These are phyloP conservation scores for Macrostomum cliftonense DNA, from an alignment of 2,888 invertebrate species.

Conservation along the genomic window DNA sequence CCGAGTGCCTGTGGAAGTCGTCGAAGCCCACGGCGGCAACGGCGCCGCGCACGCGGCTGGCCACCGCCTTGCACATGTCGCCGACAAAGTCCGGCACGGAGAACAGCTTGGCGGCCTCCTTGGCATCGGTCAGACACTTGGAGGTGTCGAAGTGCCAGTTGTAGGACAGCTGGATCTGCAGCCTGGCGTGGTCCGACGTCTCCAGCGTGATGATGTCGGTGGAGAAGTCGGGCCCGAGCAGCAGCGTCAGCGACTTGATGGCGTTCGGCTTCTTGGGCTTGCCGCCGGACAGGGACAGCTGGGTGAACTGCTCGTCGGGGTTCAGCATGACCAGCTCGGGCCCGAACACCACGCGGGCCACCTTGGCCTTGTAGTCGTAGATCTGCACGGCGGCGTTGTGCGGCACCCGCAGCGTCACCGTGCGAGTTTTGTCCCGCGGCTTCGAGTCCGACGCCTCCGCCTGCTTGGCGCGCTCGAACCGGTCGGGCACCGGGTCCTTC, in stretches of 20 bases:
- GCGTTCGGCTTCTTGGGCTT: conserved; percentile 27
- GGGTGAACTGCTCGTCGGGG: conserved; percentile 29
- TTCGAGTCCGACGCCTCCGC: background rate
- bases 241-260: conserved; percentile 24
- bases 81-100: conserved; percentile 31
- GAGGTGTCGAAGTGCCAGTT: conserved; percentile 8
- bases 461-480: conserved; percentile 13
- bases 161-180: conserved; percentile 13
- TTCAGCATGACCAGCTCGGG: conserved; percentile 29
- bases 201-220: conserved; percentile 30
- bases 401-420: conserved; percentile 25
- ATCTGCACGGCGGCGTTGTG: conserved; percentile 31
- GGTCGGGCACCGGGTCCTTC: conserved; percentile 39
- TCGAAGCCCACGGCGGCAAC: conserved; percentile 27
- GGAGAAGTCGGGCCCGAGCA: conserved; percentile 32
- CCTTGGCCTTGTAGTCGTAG: conserved; percentile 25
- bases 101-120: conserved; percentile 19
- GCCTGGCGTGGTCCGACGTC: conserved; percentile 29
- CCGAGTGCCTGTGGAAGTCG: conserved; percentile 27
- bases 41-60: conserved; percentile 22
- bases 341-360: conserved; percentile 26
- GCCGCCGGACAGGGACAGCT: conserved; percentile 30
- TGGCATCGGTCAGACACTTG: background rate
- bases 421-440: conserved; percentile 15
- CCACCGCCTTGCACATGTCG: conserved; percentile 26